Conservation (phyloP, 2,888 invertebrate species). For the Agriotes lineatus region DNA sequence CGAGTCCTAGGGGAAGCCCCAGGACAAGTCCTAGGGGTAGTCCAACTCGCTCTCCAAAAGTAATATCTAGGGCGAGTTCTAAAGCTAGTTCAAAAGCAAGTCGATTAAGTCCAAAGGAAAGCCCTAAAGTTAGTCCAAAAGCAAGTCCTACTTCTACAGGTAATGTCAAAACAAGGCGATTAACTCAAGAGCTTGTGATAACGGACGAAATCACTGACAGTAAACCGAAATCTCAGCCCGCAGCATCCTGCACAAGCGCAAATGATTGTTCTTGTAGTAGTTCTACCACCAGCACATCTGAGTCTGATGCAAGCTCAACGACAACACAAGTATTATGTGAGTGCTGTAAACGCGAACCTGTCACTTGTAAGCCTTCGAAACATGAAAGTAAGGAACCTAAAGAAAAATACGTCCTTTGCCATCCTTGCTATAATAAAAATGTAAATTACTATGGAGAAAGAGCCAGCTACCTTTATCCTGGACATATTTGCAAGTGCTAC, state of each 20-base stretch:
- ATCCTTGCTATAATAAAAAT: conserved; percentile 44
- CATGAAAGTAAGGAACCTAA: no score
- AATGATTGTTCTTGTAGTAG: neutral
- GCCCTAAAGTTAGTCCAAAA: no score
- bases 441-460: neutral
- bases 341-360: conserved; percentile 17
- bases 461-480: conserved; percentile 40
- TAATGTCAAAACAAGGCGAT: neutral
- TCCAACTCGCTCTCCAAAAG: no score
- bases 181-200: neutral
- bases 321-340: conserved; percentile 3
- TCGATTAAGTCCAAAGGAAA: no score
- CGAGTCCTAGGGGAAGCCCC: no score
- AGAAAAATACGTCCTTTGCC: conserved; percentile 44
- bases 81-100: no score
- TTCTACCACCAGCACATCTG: neutral
- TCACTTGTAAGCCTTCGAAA: no score
- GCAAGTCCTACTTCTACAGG: no score
- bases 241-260: neutral
- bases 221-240: neutral
- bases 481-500: conserved; percentile 48
- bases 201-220: neutral
- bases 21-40: no score
- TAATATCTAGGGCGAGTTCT: no score
- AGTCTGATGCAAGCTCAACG: neutral